These are phyloP conservation scores for Drosophila ogumai DNA, from an alignment of 1,140 invertebrate genomes.

Conservation along the genomic window DNA sequence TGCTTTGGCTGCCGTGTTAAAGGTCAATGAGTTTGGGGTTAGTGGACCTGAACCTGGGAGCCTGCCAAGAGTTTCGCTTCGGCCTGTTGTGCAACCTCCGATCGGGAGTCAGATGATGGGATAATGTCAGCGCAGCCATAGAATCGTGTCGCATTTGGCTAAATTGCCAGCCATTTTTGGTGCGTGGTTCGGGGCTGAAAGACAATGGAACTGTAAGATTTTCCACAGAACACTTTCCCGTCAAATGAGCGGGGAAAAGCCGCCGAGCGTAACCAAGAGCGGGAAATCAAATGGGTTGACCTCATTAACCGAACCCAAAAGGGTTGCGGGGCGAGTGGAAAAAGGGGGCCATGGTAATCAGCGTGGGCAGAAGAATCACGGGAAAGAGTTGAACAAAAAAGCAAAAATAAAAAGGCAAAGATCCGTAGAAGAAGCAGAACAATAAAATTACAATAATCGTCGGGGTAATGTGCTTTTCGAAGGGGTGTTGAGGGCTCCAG, in stretches of 20 bases:
- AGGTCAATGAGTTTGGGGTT: conserved; percentile 77
- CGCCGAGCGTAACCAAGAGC: conserved; percentile 66
- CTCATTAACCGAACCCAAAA: conserved; percentile 61
- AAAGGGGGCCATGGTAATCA: conserved; percentile 48
- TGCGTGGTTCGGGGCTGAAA: conserved; percentile 21
- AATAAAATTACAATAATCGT: conserved; percentile 82
- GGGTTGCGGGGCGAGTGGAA: not conserved
- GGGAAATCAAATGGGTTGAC: conserved; percentile 62
- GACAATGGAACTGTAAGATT: conserved; percentile 41
- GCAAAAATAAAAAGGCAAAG: conserved; percentile 54
- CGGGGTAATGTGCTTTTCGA: conserved; percentile 47
- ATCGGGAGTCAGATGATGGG: conserved; percentile 39
- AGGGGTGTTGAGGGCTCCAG: not conserved
- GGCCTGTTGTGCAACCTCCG: conserved; percentile 44
- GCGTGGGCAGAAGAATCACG: conserved; percentile 50
- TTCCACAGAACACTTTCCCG: conserved; percentile 70
- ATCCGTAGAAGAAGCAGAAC: conserved; percentile 50
- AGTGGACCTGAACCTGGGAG: conserved; percentile 75
- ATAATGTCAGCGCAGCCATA: conserved; percentile 40
- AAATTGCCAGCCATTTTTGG: conserved; percentile 55
- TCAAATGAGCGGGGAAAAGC: conserved; percentile 42
- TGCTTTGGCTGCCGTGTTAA: conserved; percentile 53
- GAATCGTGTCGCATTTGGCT: conserved; percentile 57
- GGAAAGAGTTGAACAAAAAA: conserved; percentile 46
- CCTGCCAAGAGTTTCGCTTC: conserved; percentile 37